These are phyloP conservation scores for Amphiura filiformis DNA, from an alignment of 35 echinoderm and acorn worm genomes.

Conservation along the genomic window DNA sequence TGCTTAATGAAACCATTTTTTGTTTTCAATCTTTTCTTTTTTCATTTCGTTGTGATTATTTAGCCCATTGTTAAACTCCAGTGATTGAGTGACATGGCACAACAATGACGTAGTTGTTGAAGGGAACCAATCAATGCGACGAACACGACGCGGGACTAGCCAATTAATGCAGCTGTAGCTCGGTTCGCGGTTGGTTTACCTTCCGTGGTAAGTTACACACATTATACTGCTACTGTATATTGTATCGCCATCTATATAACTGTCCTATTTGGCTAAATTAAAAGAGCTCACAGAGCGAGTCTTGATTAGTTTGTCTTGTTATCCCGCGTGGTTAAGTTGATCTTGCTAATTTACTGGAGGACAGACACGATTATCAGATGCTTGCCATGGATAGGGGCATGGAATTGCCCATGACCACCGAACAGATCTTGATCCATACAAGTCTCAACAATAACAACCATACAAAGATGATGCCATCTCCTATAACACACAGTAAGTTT, in stretches of 20 bases:
- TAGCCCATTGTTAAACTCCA: not conserved
- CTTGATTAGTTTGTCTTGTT: slow-evolving; percentile 7
- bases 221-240: not conserved
- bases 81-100: not conserved
- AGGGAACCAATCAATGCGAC: not conserved
- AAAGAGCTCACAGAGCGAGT: not conserved
- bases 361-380: not conserved
- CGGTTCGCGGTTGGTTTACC: not conserved
- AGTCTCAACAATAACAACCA: slow-evolving; percentile 3
- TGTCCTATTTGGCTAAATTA: slow-evolving; percentile 9
- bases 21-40: too few relatives aligned
- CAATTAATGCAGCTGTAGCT: not conserved
- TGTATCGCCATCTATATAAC: not conserved
- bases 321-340: not conserved
- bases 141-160: not conserved
- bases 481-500: slow-evolving; percentile 1
- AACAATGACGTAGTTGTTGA: not conserved
- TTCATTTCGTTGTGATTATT: not conserved
- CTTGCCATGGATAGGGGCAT: not conserved
- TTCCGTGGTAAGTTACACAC: too few relatives aligned
- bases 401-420: not conserved
- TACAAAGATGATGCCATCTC: not conserved
- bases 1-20: not conserved
- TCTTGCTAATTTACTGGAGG: not conserved
- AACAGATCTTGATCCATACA: not conserved